Conservation (phyloP, 2,888 invertebrate genomes). For the Synanthedon myopaeformis region DNA sequence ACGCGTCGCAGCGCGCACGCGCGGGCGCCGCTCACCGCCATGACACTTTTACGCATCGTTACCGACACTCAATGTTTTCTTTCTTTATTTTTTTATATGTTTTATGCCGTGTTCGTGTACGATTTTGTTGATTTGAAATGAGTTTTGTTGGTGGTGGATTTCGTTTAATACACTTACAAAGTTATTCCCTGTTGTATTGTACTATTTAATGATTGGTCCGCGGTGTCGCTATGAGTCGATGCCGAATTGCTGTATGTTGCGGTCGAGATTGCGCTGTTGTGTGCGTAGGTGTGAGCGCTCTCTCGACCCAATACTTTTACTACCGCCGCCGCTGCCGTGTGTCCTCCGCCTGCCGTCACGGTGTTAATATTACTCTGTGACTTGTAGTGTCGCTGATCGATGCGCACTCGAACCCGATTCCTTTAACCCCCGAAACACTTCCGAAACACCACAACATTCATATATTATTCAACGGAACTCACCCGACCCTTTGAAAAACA, state of each 20-base stretch:
- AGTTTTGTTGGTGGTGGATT: conserved; percentile 71
- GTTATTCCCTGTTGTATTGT: conserved; percentile 18
- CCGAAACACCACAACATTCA: conserved; percentile 26
- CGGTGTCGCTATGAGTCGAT: background rate
- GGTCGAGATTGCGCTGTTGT: conserved; percentile 40
- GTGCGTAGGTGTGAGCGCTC: conserved; percentile 50
- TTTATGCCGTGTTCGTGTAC: conserved; percentile 70
- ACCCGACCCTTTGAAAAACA: conserved; percentile 38
- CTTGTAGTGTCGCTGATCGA: conserved; percentile 24
- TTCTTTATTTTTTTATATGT: conserved; percentile 38
- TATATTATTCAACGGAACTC: conserved; percentile 44
- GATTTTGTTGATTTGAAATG: conserved; percentile 67
- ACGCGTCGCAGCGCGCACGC: conserved; percentile 17
- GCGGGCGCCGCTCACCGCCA: conserved; percentile 61
- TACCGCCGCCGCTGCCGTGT: conserved; percentile 13
- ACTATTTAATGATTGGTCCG: background rate
- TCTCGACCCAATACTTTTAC: conserved; percentile 20
- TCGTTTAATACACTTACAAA: conserved; percentile 67
- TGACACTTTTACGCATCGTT: conserved; percentile 60
- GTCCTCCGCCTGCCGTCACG: background rate
- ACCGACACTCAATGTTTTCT: conserved; percentile 65
- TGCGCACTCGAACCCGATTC: conserved; percentile 31
- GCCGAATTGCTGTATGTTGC: conserved; percentile 1
- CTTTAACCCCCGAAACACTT: conserved; percentile 27
- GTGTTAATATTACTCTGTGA: background rate